Evolutionary conservation across 2,113 vertebrate genomes (phyloP).

Genomic region (Trinectes maculatus): DNA sequence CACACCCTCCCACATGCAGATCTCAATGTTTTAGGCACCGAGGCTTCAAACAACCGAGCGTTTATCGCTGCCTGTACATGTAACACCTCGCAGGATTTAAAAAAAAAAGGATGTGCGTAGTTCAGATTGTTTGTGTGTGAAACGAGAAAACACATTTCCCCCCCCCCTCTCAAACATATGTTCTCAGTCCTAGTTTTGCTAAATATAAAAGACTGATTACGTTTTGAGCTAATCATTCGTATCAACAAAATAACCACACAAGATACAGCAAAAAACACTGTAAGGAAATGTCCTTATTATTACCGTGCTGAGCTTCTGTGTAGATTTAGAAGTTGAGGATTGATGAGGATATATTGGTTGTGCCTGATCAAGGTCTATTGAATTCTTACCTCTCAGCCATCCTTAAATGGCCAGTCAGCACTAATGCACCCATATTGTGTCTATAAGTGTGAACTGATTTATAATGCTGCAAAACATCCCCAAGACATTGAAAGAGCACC

Average conservation of each 20-base stretch:
- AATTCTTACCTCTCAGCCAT: conserved; percentile 74
- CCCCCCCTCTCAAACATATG: conserved; percentile 43
- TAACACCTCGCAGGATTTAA: conserved; percentile 17
- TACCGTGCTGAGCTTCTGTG: conserved; percentile 27
- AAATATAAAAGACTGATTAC: conserved; percentile 58
- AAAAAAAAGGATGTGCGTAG: conserved; percentile 1
- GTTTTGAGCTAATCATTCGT: not conserved
- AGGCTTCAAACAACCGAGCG: conserved; percentile 7
- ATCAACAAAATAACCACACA: conserved; percentile 1
- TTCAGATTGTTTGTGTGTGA: conserved; percentile 8
- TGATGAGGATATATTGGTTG: conserved; percentile 72
- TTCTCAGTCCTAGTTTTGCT: conserved; percentile 58
- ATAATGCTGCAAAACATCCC: conserved; percentile 82
- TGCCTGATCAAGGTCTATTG: conserved; percentile 80
- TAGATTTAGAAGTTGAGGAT: conserved; percentile 64
- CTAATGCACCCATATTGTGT: conserved; percentile 85
- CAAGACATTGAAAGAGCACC: conserved; percentile 77
- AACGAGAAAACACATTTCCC: conserved; percentile 32
- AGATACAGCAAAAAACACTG: not conserved
- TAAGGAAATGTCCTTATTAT: conserved; percentile 35
- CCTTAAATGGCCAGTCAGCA: conserved; percentile 82
- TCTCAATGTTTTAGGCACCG: conserved; percentile 11
- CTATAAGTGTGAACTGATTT: conserved; percentile 87
- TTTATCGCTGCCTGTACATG: conserved; percentile 10
- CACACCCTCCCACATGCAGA: conserved; percentile 1